Conservation (phyloP, 2,888 invertebrate species). For the Pammene fasciana region DNA sequence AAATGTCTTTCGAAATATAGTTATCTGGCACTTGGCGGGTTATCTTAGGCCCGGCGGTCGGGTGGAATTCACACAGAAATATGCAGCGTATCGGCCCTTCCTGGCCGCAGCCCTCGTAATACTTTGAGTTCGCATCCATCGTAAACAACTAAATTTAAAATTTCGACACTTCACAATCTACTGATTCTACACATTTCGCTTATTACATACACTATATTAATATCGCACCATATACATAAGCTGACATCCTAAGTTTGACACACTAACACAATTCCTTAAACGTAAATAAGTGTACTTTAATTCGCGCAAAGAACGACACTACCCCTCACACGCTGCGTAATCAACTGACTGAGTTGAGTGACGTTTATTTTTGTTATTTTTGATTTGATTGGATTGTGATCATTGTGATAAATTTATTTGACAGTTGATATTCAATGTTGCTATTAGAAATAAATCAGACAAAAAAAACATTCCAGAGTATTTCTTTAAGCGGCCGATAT, state of each 20-base stretch:
- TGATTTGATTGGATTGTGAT: too few species aligned
- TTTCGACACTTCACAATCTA: slow-evolving; percentile 43
- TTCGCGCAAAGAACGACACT: slow-evolving; percentile 40
- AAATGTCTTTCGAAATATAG: slow-evolving; percentile 90
- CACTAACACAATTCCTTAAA: slow-evolving; percentile 49
- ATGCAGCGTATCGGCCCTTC: slow-evolving; percentile 90
- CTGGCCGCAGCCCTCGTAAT: slow-evolving; percentile 84
- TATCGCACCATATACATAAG: slow-evolving; percentile 32
- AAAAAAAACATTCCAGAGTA: neutral
- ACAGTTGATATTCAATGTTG: slow-evolving; percentile 1
- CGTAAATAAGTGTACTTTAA: slow-evolving; percentile 54
- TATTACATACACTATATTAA: slow-evolving; percentile 41
- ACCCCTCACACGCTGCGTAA: slow-evolving; percentile 42
- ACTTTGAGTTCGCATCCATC: slow-evolving; percentile 77
- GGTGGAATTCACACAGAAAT: slow-evolving; percentile 90
- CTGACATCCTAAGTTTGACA: slow-evolving; percentile 46
- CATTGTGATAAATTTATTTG: slow-evolving; percentile 16
- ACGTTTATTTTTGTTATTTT: slow-evolving; percentile 43
- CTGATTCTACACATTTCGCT: slow-evolving; percentile 48
- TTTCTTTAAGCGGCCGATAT: too few species aligned
- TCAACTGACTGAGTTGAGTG: slow-evolving; percentile 48
- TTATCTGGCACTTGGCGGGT: slow-evolving; percentile 91
- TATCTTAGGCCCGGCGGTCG: slow-evolving; percentile 90
- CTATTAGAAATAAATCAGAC: neutral
- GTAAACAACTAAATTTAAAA: slow-evolving; percentile 52